Evolutionary conservation across 2,888 invertebrate genomes (phyloP), one percentile per base, ranked within the genome.

Genomic region (Eupelmus urozonus): DNA sequence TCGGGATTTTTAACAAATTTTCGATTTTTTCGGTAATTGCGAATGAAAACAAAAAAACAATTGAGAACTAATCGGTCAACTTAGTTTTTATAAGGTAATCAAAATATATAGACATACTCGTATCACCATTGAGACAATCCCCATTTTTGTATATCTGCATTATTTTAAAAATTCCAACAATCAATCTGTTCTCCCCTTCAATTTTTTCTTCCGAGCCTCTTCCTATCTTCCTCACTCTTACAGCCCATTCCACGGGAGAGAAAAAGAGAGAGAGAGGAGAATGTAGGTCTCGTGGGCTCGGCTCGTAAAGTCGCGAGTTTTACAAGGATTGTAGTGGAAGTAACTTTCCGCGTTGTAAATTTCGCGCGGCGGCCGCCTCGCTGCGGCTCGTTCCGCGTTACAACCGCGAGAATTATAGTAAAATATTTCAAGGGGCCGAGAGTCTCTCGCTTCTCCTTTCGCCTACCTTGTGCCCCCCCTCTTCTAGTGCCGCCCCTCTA

Each of bases 311-410:
- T 82, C 80, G 80, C 80, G 57, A 75, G 81, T 83, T 83, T 83
- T 83, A 83, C 82, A 81, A 74, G 81, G 78, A 62, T 66, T 76
- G 80, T 45, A 13, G 45, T 72, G 73, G 74, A 67, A 79, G 78
- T 80, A 83, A 82, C 82, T 83, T 83, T 83, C 79, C 79, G 82
- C 79, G 81, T 74, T 79, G 82, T 83, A 83, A 83, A 83, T 83
- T 83, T 82, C 71, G 74, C 73, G 77, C 81, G n/a, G 9, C 78
- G 49, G 71, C 72, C 71, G 76, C 53, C 72, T 40, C 76, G 67
- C 62, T 78, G 45, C 13, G 34, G 70, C 81, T 69, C 59, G 72
- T 79, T 79, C 71, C 76, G 71, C 75, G 70, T 70, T 78, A 70
- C 81, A 80, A 80, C 81, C 80, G 76, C 77, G 77, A 78, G 74